Base-by-base conservation (phyloP, 2,888 invertebrate species). In the Chrysina gloriosa region DNA sequence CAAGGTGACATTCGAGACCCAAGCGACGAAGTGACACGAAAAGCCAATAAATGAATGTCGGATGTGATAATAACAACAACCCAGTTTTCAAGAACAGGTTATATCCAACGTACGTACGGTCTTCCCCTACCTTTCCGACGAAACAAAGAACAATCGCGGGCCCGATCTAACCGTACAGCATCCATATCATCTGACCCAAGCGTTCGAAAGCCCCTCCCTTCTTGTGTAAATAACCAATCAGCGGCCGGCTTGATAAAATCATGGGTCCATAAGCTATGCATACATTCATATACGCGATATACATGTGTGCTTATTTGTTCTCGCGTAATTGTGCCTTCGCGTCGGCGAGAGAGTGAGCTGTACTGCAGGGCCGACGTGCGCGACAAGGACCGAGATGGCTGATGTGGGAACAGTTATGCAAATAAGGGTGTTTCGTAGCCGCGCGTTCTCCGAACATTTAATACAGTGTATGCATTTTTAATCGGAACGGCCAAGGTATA, bases 211-310 rank as follows among this genome's bases (percentile, higher is more conserved):
- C 77, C 78, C 81, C 81, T 80, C 81, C 82, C 79, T 76, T 77
- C 77, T 52, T 82, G 76, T 77, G 81, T 81, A 82, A 83, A 83
- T 81, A 82, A 81, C 83, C 83, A 83, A 82, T 82, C 82, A 82
- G 80, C 78, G 80, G 79, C 78, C 78, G 76, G 81, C 77, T 79
- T 80, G 82, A 82, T 83, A 82, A 83, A 82, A 83, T 83, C 83
- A 82, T 82, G 82, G 82, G 79, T 81, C 81, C 82, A 81, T 81
- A 81, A 81, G 80, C 80, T 80, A 81, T 81, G 81, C 79, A 81
- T 80, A 80, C 80, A 80, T 79, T 71, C 72, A 74, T 72, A 73
- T 71, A 70, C 70, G 78, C 79, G 77, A 76, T 79, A 77, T 69
- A 70, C 78, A 78, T 77, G 80, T 79, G 78, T 79, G 79, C 79